These are phyloP conservation scores for Prenolepis imparis DNA, from an alignment of 2,888 invertebrate genomes.

Conservation along the genomic window DNA sequence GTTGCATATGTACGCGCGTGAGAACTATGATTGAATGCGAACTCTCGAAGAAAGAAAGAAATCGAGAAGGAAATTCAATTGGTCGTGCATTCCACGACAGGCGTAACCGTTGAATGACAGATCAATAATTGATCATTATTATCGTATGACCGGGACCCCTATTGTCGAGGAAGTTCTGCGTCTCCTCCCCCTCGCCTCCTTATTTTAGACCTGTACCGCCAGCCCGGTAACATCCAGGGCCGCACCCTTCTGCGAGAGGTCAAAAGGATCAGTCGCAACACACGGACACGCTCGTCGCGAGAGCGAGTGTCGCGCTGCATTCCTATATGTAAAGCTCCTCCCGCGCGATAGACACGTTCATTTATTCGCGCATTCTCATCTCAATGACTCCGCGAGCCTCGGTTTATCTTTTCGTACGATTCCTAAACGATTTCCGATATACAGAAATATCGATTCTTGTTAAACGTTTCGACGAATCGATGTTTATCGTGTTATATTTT, in stretches of 20 bases:
- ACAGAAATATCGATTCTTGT: background rate
- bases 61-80: slow-evolving; percentile 78
- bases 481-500: background rate
- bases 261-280: slow-evolving; percentile 79
- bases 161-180: slow-evolving; percentile 79
- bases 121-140: slow-evolving; percentile 86
- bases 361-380: slow-evolving; percentile 45
- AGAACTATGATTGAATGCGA: slow-evolving; percentile 56
- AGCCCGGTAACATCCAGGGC: slow-evolving; percentile 77
- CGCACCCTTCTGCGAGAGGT: slow-evolving; percentile 80
- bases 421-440: background rate
- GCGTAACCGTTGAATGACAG: slow-evolving; percentile 83
- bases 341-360: slow-evolving; percentile 42
- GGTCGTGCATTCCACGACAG: slow-evolving; percentile 82
- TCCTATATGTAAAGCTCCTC: slow-evolving; percentile 70
- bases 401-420: background rate
- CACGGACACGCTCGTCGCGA: slow-evolving; percentile 81
- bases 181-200: slow-evolving; percentile 69
- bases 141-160: slow-evolving; percentile 81
- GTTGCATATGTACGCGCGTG: background rate
- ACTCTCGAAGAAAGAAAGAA: slow-evolving; percentile 48
- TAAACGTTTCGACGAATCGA: background rate
- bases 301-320: slow-evolving; percentile 83
- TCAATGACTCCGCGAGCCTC: background rate
- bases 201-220: slow-evolving; percentile 74